A percentile compares a stretch with the other conserved stretches of the same genome.
These are phyloP conservation scores for Drosophila pseudotakahashii DNA, from an alignment of 2,888 invertebrate genomes.

Conservation along the genomic window DNA sequence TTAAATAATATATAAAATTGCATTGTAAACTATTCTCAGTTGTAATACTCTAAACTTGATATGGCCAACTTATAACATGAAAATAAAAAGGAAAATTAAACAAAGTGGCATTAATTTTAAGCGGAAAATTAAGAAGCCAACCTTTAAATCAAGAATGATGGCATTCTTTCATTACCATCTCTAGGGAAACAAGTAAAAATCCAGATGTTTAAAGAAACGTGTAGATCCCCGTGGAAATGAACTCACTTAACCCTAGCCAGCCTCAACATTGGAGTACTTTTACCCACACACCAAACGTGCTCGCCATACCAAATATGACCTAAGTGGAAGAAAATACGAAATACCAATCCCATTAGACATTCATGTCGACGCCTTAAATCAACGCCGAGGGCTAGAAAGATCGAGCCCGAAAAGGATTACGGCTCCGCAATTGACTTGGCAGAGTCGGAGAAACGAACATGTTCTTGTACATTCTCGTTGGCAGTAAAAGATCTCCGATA, in stretches of 20 bases:
- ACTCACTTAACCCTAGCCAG: constrained; percentile 54
- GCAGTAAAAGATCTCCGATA: constrained; percentile 57
- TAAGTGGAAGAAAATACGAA: constrained; percentile 38
- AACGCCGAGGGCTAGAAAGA: constrained; percentile 25
- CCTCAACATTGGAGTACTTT: constrained; percentile 42
- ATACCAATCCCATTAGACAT: constrained; percentile 48
- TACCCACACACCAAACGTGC: constrained; percentile 54
- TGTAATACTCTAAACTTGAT: too few relatives aligned
- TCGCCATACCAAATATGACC: constrained; percentile 45
- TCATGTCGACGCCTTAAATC: constrained; percentile 43
- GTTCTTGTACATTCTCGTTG: constrained; percentile 24
- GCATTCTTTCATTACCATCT: too few relatives aligned
- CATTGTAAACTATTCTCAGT: too few relatives aligned
- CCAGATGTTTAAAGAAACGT: background rate
- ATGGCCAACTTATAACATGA: too few relatives aligned
- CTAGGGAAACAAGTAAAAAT: background rate
- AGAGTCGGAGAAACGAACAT: constrained; percentile 19
- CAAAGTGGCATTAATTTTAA: too few relatives aligned
- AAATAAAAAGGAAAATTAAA: too few relatives aligned
- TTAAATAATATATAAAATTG: too few relatives aligned
- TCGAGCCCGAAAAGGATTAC: constrained; percentile 53
- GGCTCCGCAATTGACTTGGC: constrained; percentile 32
- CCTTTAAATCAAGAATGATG: background rate
- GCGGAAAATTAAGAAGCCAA: too few relatives aligned
- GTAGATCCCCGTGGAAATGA: constrained; percentile 7